Evolutionary conservation across 2,888 invertebrate genomes (phyloP).

Genomic region (Idaea straminata): DNA sequence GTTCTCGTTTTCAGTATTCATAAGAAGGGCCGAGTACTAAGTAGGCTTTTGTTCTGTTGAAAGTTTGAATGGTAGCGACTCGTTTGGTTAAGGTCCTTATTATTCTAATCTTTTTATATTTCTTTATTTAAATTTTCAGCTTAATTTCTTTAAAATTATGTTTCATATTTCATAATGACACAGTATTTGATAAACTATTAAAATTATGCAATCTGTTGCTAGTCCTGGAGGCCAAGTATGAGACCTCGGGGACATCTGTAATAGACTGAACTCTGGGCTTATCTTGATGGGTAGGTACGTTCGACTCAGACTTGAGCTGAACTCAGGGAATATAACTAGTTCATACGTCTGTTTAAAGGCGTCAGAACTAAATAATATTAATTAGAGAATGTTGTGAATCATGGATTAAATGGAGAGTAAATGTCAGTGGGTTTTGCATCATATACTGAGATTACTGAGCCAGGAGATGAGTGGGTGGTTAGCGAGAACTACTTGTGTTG

Average conservation of each 20-base stretch:
- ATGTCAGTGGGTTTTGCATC: neutral
- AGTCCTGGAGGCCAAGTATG: too few relatives aligned
- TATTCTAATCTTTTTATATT: neutral
- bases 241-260: too few relatives aligned
- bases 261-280: too few relatives aligned
- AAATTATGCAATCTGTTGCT: too few relatives aligned
- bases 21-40: conserved; percentile 15
- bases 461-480: neutral
- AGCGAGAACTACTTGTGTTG: neutral
- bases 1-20: conserved; percentile 24
- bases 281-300: too few relatives aligned
- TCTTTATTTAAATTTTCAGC: too few relatives aligned
- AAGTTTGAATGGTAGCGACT: neutral
- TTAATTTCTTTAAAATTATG: too few relatives aligned
- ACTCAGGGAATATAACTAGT: too few relatives aligned
- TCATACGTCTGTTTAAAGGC: neutral
- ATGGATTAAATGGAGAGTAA: neutral
- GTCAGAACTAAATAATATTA: neutral
- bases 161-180: too few relatives aligned
- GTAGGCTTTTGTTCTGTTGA: conserved; percentile 7
- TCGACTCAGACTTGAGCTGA: too few relatives aligned
- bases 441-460: neutral
- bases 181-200: too few relatives aligned
- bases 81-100: neutral
- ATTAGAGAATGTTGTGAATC: neutral